Evolutionary conservation across 2,888 invertebrate species (phyloP).

Genomic region (Cryptocephalus moraei): DNA sequence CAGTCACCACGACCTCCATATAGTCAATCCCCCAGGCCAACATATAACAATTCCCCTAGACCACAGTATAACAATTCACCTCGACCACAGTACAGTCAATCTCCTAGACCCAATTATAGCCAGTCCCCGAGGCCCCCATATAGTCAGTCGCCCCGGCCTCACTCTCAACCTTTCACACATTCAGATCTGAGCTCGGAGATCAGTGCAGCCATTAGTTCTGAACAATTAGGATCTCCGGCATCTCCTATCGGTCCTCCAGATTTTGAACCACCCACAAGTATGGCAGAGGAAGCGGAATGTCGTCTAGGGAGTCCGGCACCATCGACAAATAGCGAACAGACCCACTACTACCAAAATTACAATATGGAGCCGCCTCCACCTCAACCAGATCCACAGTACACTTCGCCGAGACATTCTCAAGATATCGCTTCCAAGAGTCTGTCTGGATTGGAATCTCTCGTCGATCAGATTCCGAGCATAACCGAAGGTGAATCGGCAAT

Average conservation of each 20-base stretch:
- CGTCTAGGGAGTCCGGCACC: slow-evolving; percentile 43
- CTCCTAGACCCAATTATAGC: slow-evolving; percentile 30
- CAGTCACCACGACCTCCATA: slow-evolving; percentile 29
- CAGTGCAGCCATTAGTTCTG: slow-evolving; percentile 65
- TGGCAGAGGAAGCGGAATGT: slow-evolving; percentile 44
- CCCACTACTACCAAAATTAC: slow-evolving; percentile 33
- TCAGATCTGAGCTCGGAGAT: slow-evolving; percentile 69
- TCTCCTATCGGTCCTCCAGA: slow-evolving; percentile 59
- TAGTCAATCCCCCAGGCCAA: slow-evolving; percentile 28
- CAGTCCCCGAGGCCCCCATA: slow-evolving; percentile 27
- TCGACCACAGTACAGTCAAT: slow-evolving; percentile 31
- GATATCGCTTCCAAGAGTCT: slow-evolving; percentile 79
- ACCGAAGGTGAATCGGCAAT: slow-evolving; percentile 53
- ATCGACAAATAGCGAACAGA: slow-evolving; percentile 33
- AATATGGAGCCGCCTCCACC: slow-evolving; percentile 33
- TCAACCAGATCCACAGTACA: slow-evolving; percentile 32
- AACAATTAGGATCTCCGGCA: slow-evolving; percentile 55
- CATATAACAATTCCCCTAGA: slow-evolving; percentile 35
- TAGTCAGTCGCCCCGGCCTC: slow-evolving; percentile 34
- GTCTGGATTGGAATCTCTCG: slow-evolving; percentile 78
- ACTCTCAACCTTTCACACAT: slow-evolving; percentile 51
- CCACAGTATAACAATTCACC: slow-evolving; percentile 32
- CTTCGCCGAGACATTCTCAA: slow-evolving; percentile 44
- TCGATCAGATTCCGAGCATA: slow-evolving; percentile 85
- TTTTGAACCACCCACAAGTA: slow-evolving; percentile 64